Evolutionary conservation across 2,888 invertebrate species (phyloP).

Genomic region (Hofmannophila pseudospretella): DNA sequence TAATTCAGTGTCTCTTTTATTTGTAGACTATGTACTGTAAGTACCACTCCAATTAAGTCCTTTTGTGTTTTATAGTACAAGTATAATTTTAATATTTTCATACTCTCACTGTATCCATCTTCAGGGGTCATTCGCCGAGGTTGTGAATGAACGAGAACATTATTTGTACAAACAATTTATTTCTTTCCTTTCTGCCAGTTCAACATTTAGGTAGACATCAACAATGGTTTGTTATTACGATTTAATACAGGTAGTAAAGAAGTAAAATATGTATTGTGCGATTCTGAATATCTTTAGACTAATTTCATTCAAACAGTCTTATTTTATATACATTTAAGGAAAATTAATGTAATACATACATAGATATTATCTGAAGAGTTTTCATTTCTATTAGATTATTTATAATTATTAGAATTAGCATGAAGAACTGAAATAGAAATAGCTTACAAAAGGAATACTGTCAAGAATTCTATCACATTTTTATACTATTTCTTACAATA

Average conservation of each 20-base stretch:
- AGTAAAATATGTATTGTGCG: conserved; percentile 64
- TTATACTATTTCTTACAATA: conserved; percentile 6
- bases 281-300: conserved; percentile 42
- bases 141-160: neutral
- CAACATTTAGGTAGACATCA: conserved; percentile 54
- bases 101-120: no score
- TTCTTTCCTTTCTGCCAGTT: conserved; percentile 37
- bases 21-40: no score
- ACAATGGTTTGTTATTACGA: conserved; percentile 37
- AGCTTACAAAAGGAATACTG: neutral
- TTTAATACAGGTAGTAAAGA: conserved; percentile 25
- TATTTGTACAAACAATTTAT: conserved; percentile 40
- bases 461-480: conserved; percentile 8
- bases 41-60: no score
- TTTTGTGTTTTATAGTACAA: no score
- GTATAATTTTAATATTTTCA: no score
- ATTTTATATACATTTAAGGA: conserved; percentile 31
- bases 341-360: conserved; percentile 13
- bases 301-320: conserved; percentile 58
- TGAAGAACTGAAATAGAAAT: neutral
- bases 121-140: no score
- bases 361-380: no score
- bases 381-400: neutral
- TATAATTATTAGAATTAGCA: neutral
- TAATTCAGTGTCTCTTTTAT: no score